Conservation (phyloP, 2,113 vertebrate genomes). For the Phyllostomus discolor region DNA sequence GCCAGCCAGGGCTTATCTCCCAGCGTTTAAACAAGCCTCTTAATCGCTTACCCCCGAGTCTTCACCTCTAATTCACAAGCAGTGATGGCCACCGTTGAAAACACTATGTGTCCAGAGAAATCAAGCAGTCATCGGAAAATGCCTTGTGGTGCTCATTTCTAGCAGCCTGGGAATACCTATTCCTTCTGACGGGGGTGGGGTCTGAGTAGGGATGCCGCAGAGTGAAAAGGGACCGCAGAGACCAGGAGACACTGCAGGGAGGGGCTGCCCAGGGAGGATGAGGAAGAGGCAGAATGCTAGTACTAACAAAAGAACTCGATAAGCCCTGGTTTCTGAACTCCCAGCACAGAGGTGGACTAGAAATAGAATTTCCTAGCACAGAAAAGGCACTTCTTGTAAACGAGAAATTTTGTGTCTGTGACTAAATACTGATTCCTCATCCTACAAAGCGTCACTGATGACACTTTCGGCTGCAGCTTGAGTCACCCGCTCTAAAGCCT, state of each 20-base stretch:
- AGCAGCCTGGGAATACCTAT: neutral
- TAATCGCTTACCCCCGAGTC: neutral
- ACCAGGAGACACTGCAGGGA: neutral
- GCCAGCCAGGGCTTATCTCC: too few species aligned
- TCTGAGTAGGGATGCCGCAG: neutral
- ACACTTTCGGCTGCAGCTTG: neutral
- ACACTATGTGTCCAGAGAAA: neutral
- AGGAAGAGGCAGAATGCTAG: neutral
- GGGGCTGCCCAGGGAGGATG: neutral
- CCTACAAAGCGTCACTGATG: neutral
- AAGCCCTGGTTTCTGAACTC: neutral
- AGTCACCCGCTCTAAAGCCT: neutral
- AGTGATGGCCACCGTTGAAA: neutral
- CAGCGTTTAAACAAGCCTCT: neutral
- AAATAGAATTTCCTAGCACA: neutral
- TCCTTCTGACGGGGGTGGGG: neutral
- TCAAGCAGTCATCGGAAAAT: neutral
- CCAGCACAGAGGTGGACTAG: neutral
- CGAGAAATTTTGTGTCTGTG: neutral
- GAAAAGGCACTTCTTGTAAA: neutral
- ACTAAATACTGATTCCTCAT: neutral
- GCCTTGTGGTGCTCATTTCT: neutral
- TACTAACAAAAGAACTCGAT: neutral
- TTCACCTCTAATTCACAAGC: neutral
- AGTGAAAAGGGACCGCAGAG: neutral